A percentile compares a stretch with the other conserved stretches of the same genome.
Conservation (phyloP, 2,113 vertebrate species). For the Eurystomus gularis region DNA sequence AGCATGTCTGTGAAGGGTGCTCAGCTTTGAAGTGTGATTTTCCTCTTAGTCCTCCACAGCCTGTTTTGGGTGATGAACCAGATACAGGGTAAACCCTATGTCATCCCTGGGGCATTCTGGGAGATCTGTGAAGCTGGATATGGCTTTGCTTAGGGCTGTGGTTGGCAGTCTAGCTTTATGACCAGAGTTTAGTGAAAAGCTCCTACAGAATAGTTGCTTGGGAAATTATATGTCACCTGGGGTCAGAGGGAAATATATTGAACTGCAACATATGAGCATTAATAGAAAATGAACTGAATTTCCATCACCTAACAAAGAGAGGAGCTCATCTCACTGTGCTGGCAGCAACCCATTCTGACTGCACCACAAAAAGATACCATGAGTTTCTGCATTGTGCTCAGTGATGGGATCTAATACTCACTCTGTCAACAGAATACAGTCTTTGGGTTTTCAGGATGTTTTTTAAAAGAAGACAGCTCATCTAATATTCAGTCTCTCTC, state of each 20-base stretch:
- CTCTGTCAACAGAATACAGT: background rate
- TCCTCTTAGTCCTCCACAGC: background rate
- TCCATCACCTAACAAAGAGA: background rate
- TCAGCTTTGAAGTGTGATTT: background rate
- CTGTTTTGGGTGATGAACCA: background rate
- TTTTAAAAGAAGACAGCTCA: background rate
- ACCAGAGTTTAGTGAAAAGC: background rate
- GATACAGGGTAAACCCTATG: background rate
- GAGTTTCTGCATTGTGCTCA: background rate
- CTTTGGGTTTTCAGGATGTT: background rate
- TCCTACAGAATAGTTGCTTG: background rate
- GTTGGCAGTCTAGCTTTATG: background rate
- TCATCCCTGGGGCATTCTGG: background rate
- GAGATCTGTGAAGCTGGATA: background rate
- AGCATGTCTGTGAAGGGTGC: background rate
- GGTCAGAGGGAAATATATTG: background rate
- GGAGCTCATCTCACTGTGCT: background rate
- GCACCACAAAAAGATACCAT: fast-evolving
- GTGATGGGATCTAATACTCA: background rate
- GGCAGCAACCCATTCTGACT: background rate
- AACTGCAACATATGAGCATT: background rate
- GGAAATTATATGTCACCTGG: background rate
- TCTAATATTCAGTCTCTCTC: background rate
- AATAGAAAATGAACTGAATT: background rate
- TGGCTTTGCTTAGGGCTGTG: background rate